Evolutionary conservation across 2,888 invertebrate species (phyloP).

Genomic region (Gonocerus acuteangulatus): DNA sequence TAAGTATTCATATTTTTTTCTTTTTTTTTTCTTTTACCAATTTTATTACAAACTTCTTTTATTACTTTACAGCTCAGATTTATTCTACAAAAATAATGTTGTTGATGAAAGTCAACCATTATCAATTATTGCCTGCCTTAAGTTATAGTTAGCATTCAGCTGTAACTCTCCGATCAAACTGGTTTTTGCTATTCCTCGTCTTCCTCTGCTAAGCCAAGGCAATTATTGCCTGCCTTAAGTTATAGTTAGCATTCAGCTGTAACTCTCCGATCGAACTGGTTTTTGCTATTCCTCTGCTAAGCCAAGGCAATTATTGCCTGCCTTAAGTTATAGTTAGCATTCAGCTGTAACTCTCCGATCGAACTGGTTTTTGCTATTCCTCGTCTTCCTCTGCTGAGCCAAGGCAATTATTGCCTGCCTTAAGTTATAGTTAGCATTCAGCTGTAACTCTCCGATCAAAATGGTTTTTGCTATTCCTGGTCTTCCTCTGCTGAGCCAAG

Average conservation of each 20-base stretch:
- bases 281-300: background rate
- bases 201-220: no score
- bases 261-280: no score
- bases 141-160: conserved; percentile 10
- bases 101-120: conserved; percentile 26
- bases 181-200: background rate
- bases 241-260: no score
- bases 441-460: no score
- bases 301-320: conserved; percentile 26
- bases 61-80: conserved; percentile 14
- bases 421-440: conserved; percentile 26
- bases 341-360: no score
- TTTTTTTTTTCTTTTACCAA: conserved; percentile 7
- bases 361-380: conserved; percentile 2
- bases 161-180: no score
- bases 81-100: conserved; percentile 27
- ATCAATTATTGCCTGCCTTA: conserved; percentile 26
- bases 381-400: no score
- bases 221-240: conserved; percentile 26
- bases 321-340: conserved; percentile 23
- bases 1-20: conserved; percentile 6
- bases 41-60: conserved; percentile 4
- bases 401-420: conserved; percentile 25
- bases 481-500: no score
- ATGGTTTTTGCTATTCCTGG: background rate